phyloP scores from a whole-genome alignment of 2,888 invertebrate genomes.

The Chirona hameri region DNA sequence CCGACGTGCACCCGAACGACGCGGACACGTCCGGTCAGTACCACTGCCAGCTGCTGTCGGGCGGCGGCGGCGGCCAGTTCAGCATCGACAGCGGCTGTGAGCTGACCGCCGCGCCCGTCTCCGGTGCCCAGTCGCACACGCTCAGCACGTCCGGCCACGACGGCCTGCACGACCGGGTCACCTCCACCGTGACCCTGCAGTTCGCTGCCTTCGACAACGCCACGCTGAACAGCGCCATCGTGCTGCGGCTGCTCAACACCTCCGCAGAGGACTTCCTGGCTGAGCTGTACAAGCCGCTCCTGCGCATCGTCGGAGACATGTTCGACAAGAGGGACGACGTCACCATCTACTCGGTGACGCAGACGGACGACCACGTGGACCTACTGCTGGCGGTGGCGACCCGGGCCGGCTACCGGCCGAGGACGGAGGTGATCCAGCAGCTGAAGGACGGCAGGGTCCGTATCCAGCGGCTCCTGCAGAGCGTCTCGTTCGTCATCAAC shows the following conservation, averaged over 20 bases:
- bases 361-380: constrained; percentile 38
- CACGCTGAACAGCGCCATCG: constrained; percentile 78
- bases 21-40: constrained; percentile 86
- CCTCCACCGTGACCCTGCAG: constrained; percentile 79
- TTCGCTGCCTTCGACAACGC: constrained; percentile 73
- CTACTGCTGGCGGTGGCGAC: constrained; percentile 45
- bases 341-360: constrained; percentile 38
- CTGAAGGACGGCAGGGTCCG: constrained; percentile 35
- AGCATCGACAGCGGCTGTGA: constrained; percentile 72
- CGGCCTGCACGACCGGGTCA: constrained; percentile 78
- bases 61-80: constrained; percentile 48
- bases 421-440: constrained; percentile 70
- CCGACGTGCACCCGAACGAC: constrained; percentile 88
- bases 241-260: constrained; percentile 68
- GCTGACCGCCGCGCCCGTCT: constrained; percentile 68
- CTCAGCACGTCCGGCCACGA: constrained; percentile 83
- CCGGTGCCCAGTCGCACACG: constrained; percentile 47
- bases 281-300: constrained; percentile 66
- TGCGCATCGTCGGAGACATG: constrained; percentile 65
- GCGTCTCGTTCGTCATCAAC: constrained; percentile 40
- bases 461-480: constrained; percentile 37
- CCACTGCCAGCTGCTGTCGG: constrained; percentile 67
- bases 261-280: constrained; percentile 69
- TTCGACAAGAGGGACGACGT: constrained; percentile 50
- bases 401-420: constrained; percentile 59